Evolutionary conservation across 2,888 invertebrate species (phyloP).

Genomic region (Chloroclysta siterata): DNA sequence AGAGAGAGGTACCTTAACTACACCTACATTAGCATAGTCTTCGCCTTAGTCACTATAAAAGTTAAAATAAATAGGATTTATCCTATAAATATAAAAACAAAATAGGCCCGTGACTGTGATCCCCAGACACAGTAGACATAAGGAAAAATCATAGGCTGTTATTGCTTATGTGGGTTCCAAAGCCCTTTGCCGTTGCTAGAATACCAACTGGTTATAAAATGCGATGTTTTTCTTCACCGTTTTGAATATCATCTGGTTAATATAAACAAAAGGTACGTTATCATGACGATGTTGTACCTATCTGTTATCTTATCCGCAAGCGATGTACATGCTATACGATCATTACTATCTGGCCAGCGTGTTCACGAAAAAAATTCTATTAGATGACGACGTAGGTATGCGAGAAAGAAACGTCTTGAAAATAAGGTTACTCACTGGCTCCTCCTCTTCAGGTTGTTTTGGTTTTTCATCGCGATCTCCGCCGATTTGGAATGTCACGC

Average conservation of each 20-base stretch:
- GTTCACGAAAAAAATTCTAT: constrained; percentile 9
- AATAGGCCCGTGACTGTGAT: too few species aligned
- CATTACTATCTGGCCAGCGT: constrained; percentile 25
- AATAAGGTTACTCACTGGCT: constrained; percentile 70
- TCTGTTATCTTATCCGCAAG: constrained; percentile 38
- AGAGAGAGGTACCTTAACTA: too few species aligned
- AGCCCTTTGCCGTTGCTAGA: neutral
- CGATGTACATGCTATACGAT: constrained; percentile 30
- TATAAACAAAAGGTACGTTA: constrained; percentile 39
- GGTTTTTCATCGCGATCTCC: constrained; percentile 85
- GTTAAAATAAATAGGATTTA: too few species aligned
- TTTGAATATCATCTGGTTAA: constrained; percentile 33
- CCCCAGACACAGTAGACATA: too few species aligned
- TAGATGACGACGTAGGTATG: neutral
- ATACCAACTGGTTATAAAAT: neutral
- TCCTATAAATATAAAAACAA: too few species aligned
- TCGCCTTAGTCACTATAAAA: too few species aligned
- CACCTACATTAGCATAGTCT: too few species aligned
- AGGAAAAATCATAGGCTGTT: too few species aligned
- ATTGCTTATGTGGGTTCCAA: neutral
- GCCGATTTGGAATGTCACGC: constrained; percentile 89
- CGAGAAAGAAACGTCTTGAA: neutral
- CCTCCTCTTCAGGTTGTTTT: constrained; percentile 82
- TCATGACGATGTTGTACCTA: constrained; percentile 35
- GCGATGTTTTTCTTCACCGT: neutral